These are phyloP conservation scores for Amia ocellicauda DNA, from an alignment of 2,113 vertebrate species.

Conservation along the genomic window DNA sequence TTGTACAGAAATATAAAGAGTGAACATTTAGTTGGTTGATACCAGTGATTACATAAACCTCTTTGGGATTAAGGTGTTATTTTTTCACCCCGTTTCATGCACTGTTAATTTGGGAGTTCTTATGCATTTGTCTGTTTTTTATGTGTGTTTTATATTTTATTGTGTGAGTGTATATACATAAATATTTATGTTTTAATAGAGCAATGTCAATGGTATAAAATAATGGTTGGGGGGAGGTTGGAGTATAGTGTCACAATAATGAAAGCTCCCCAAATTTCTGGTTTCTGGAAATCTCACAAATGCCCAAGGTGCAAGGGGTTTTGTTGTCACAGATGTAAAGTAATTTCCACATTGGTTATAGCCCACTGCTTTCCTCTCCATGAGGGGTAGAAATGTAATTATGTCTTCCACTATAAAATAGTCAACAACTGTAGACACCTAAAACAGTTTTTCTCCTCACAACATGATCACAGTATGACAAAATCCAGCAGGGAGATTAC, in stretches of 20 bases:
- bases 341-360: conserved; percentile 21
- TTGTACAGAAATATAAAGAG: no score
- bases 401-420: conserved; percentile 12
- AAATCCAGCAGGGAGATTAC: conserved; percentile 16
- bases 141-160: no score
- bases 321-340: conserved; percentile 14
- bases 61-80: no score
- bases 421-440: conserved; percentile 22
- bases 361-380: conserved; percentile 17
- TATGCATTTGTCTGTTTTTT: no score
- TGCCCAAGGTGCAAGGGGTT: conserved; percentile 1
- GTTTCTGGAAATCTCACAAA: conserved; percentile 10
- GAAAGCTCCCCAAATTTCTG: background rate
- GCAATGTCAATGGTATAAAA: background rate
- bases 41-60: no score
- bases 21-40: no score
- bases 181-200: no score
- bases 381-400: conserved; percentile 19
- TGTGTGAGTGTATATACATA: no score
- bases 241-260: conserved; percentile 6
- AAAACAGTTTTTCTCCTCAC: conserved; percentile 2
- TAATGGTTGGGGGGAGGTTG: no score
- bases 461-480: conserved; percentile 8
- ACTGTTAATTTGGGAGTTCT: no score
- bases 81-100: no score